Percentiles rank a stretch among this genome's conserved stretches.
phyloP scores from a whole-genome alignment of 1,140 invertebrate species.

The Periplaneta americana region DNA sequence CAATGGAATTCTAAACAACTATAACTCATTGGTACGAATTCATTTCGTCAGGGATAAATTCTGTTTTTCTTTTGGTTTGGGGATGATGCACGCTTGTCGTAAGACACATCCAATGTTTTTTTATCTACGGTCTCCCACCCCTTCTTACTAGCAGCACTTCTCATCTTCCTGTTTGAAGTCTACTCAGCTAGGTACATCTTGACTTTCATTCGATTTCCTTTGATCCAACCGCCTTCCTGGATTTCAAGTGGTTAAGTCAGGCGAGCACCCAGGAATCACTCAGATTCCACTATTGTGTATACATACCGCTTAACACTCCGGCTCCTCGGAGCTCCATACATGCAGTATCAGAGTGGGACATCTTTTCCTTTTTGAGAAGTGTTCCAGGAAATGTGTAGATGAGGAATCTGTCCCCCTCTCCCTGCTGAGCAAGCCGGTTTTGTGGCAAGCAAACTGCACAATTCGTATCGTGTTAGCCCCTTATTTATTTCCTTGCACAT shows the following conservation, averaged over 20 bases:
- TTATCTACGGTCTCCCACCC: neutral
- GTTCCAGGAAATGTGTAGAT: neutral
- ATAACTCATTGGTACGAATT: too few relatives aligned
- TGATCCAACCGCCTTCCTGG: neutral
- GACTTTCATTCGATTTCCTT: conserved; percentile 9
- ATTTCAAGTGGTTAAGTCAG: neutral
- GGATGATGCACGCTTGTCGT: too few relatives aligned
- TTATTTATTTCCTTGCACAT: too few relatives aligned
- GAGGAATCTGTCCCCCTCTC: neutral
- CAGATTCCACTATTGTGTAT: neutral
- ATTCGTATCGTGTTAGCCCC: neutral
- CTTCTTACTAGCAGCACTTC: neutral
- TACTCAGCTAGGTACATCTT: conserved; percentile 1
- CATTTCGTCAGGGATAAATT: too few relatives aligned
- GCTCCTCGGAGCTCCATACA: neutral
- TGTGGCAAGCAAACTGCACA: neutral
- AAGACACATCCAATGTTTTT: neutral
- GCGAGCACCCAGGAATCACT: neutral
- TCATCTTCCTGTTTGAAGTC: neutral
- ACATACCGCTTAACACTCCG: neutral
- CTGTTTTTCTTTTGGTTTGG: too few relatives aligned
- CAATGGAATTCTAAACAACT: too few relatives aligned
- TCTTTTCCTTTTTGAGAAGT: neutral
- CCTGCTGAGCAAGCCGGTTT: neutral
- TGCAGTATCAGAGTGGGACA: neutral